A percentile compares a stretch with the other conserved stretches of the same genome.
phyloP scores from a whole-genome alignment of 2,888 invertebrate genomes.

The Caprella mutica region DNA sequence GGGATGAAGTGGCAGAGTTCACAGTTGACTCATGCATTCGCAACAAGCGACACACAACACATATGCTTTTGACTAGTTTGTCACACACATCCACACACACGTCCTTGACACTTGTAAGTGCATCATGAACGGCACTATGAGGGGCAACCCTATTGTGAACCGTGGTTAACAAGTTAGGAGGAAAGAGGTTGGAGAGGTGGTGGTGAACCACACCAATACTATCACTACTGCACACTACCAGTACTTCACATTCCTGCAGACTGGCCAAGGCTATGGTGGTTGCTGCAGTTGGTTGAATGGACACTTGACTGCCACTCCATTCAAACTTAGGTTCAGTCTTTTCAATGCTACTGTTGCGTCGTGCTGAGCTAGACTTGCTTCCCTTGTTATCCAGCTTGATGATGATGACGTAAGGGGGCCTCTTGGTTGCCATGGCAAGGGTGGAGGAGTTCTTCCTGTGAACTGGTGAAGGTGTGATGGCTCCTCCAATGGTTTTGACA shows the following conservation, averaged over 20 bases:
- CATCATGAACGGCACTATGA: neutral
- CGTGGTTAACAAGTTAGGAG: neutral
- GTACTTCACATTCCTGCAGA: constrained; percentile 6
- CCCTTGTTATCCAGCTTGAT: neutral
- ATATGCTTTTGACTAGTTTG: neutral
- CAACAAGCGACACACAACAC: neutral
- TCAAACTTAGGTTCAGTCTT: neutral
- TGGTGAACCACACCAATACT: neutral
- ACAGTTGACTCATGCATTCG: neutral
- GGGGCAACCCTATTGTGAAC: neutral
- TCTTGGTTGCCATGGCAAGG: neutral
- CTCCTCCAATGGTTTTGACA: neutral
- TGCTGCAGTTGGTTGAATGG: constrained; percentile 44
- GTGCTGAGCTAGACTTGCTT: neutral
- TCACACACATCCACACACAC: constrained; percentile 8
- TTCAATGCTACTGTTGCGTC: neutral
- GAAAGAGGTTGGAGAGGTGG: neutral
- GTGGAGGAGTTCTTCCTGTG: neutral
- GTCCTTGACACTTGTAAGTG: neutral
- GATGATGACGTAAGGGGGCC: constrained; percentile 3
- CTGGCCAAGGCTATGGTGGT: constrained; percentile 41
- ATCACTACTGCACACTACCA: constrained; percentile 2
- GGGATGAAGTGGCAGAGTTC: neutral
- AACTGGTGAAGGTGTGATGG: neutral
- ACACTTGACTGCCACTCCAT: constrained; percentile 41